A percentile compares a stretch with the other conserved stretches of the same genome.
These are phyloP conservation scores for Dione vanillae DNA, from an alignment of 2,888 invertebrate species.

Conservation along the genomic window DNA sequence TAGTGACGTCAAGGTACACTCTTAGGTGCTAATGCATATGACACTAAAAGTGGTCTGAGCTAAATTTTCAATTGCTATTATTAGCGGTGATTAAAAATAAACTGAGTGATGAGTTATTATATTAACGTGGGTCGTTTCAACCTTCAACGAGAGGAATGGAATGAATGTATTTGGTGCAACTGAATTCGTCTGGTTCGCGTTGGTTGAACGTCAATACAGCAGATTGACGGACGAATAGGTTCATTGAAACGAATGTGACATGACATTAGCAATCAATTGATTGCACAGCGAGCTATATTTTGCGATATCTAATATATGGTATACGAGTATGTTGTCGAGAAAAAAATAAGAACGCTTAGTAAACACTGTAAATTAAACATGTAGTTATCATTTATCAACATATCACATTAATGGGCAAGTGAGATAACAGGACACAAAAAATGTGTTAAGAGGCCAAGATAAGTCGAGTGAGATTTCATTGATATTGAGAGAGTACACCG, in stretches of 20 bases:
- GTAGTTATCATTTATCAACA: conserved; percentile 59
- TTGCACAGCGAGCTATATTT: conserved; percentile 33
- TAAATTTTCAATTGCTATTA: conserved; percentile 66
- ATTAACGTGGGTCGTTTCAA: conserved; percentile 68
- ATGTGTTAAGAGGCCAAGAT: conserved; percentile 57
- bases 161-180: conserved; percentile 61
- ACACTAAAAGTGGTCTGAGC: conserved; percentile 63
- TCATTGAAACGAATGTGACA: conserved; percentile 48
- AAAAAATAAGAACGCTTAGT: conserved; percentile 48
- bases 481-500: conserved; percentile 41
- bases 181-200: conserved; percentile 60
- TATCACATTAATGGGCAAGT: conserved; percentile 70
- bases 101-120: conserved; percentile 62
- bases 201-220: conserved; percentile 55
- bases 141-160: conserved; percentile 70
- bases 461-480: conserved; percentile 49
- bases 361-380: conserved; percentile 58
- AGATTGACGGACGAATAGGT: conserved; percentile 63
- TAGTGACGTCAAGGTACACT: conserved; percentile 42
- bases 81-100: conserved; percentile 74
- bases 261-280: conserved; percentile 56
- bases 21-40: conserved; percentile 35
- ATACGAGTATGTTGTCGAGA: conserved; percentile 53
- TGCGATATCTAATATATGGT: too few relatives aligned
- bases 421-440: conserved; percentile 67